Percentiles rank a stretch among this genome's conserved stretches.
phyloP scores from a whole-genome alignment of 1,140 invertebrate genomes.

The Drosophila mayri region DNA sequence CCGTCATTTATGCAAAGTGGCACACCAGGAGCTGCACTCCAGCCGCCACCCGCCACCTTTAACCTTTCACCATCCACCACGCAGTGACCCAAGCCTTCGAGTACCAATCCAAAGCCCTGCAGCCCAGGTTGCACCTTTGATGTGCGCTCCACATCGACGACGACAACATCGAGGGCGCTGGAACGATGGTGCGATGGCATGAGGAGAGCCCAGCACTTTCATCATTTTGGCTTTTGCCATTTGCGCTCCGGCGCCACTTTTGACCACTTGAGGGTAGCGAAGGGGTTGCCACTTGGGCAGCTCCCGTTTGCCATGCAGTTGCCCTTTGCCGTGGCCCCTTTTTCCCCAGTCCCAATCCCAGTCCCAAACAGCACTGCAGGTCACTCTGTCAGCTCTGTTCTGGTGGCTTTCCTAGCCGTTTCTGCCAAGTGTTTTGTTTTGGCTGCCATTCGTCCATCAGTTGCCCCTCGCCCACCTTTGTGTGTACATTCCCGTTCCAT shows the following conservation, averaged over 20 bases:
- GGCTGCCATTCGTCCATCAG: conserved; percentile 39
- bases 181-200: conserved; percentile 4
- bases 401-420: conserved; percentile 33
- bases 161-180: conserved; percentile 45
- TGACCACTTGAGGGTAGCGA: conserved; percentile 69
- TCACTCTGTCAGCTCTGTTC: conserved; percentile 72
- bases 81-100: conserved; percentile 21
- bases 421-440: conserved; percentile 72
- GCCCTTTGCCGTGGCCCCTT: background rate
- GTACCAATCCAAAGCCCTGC: conserved; percentile 52
- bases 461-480: conserved; percentile 5
- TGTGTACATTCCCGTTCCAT: background rate
- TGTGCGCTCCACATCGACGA: conserved; percentile 63
- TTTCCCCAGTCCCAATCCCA: background rate
- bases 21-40: conserved; percentile 46
- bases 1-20: conserved; percentile 79
- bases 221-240: conserved; percentile 81
- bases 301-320: conserved; percentile 26
- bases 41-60: background rate
- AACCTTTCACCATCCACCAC: background rate
- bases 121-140: conserved; percentile 74
- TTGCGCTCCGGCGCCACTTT: conserved; percentile 71
- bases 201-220: conserved; percentile 60
- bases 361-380: conserved; percentile 49
- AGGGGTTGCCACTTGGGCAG: conserved; percentile 75